Percentiles rank a stretch among this genome's conserved stretches.
Conservation (phyloP, 2,797 vertebrate species). For the Hozukius guyotensis region DNA sequence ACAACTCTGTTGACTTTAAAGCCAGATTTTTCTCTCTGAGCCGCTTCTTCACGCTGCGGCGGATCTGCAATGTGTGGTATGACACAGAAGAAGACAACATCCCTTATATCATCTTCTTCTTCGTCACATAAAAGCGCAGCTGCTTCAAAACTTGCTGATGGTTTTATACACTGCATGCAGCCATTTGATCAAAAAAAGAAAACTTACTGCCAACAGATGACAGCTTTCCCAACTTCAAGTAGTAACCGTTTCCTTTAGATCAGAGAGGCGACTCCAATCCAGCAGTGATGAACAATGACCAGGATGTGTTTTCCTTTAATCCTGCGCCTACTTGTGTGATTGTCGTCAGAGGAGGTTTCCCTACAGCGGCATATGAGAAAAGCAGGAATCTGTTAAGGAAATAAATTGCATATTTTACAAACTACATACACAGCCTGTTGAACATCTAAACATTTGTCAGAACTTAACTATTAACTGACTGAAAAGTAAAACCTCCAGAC, state of each 20-base stretch:
- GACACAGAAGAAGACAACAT: conserved; percentile 24
- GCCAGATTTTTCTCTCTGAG: conserved; percentile 27
- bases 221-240: conserved; percentile 14
- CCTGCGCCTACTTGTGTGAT: conserved; percentile 17
- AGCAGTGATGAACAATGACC: conserved; percentile 57
- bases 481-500: neutral
- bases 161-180: neutral
- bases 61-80: conserved; percentile 19
- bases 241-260: conserved; percentile 27
- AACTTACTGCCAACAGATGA: conserved; percentile 36
- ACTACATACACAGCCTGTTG: neutral
- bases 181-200: conserved; percentile 8
- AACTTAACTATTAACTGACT: neutral
- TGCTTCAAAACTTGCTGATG: neutral
- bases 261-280: conserved; percentile 41
- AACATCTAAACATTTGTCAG: neutral
- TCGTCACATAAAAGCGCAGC: conserved; percentile 11
- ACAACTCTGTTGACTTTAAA: conserved; percentile 31
- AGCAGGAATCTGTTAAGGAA: conserved; percentile 7
- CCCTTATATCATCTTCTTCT: conserved; percentile 5
- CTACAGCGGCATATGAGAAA: conserved; percentile 21
- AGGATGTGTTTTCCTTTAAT: conserved; percentile 59
- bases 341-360: conserved; percentile 34
- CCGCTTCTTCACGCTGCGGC: conserved; percentile 1
- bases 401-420: conserved; percentile 12